These are phyloP conservation scores for Imbricaverruca yamaguchii DNA, from an alignment of 2,888 invertebrate genomes.

Conservation along the genomic window DNA sequence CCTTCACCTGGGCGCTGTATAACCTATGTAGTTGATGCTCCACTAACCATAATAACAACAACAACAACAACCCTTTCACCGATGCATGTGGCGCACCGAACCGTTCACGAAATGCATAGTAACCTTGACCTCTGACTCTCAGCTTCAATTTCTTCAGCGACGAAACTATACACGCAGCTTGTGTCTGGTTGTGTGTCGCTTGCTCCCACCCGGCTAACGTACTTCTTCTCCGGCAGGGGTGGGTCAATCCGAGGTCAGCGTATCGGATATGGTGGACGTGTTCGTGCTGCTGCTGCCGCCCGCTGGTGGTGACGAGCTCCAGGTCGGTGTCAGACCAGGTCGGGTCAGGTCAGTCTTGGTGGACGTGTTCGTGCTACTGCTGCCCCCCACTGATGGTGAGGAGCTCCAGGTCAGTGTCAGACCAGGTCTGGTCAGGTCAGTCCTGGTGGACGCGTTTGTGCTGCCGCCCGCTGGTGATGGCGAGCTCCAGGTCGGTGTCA, in stretches of 20 bases:
- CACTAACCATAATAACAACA: no score
- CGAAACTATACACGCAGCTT: no score
- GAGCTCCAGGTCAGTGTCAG: constrained; percentile 48
- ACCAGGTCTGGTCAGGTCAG: no score
- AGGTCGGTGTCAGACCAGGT: constrained; percentile 38
- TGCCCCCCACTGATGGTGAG: constrained; percentile 52
- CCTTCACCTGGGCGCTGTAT: no score
- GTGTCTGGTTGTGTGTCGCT: no score
- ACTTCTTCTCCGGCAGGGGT: constrained; percentile 40
- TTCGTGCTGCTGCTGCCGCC: constrained; percentile 51
- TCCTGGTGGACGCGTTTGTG: constrained; percentile 52
- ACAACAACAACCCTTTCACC: no score
- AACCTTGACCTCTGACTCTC: no score
- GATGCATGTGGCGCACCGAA: no score
- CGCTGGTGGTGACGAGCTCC: constrained; percentile 52
- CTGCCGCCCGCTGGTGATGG: constrained; percentile 52
- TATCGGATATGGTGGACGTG: constrained; percentile 52
- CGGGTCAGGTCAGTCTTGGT: constrained; percentile 51
- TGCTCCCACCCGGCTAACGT: no score
- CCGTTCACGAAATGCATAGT: no score
- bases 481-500: constrained; percentile 47
- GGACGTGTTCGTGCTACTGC: constrained; percentile 49
- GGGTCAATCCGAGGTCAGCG: constrained; percentile 51
- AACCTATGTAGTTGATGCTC: no score
- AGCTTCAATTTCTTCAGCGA: no score